These are phyloP conservation scores for Lasioglossum baleicum DNA, from an alignment of 1,140 invertebrate genomes.

Conservation along the genomic window DNA sequence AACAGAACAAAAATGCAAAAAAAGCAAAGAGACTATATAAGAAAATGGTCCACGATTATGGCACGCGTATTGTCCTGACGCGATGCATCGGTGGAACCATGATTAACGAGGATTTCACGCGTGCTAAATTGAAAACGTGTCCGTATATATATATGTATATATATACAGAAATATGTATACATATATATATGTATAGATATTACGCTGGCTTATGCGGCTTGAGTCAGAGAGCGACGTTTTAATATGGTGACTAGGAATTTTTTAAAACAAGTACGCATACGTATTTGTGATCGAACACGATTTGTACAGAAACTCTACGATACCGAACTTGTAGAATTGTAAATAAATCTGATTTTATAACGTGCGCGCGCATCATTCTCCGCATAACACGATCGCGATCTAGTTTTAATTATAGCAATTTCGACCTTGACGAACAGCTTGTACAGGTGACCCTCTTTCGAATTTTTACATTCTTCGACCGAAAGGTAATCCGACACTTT, in stretches of 20 bases:
- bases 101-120: conserved; percentile 10
- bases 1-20: background rate
- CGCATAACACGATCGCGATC: conserved; percentile 24
- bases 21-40: background rate
- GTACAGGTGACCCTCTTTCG: background rate
- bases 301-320: conserved; percentile 70
- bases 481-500: background rate
- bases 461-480: background rate
- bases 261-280: conserved; percentile 62
- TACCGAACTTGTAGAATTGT: conserved; percentile 73
- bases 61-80: conserved; percentile 12
- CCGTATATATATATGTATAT: background rate
- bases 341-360: conserved; percentile 80
- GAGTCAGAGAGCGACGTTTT: conserved; percentile 68
- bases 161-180: too few species aligned
- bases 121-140: conserved; percentile 7
- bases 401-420: conserved; percentile 36
- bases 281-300: conserved; percentile 54
- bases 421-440: background rate
- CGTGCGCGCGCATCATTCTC: conserved; percentile 35
- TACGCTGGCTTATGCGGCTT: conserved; percentile 36
- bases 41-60: conserved; percentile 4
- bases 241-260: conserved; percentile 71
- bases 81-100: conserved; percentile 8
- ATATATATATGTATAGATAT: background rate